Conservation (phyloP, 2,113 vertebrate species). For the Anolis sagrei region DNA sequence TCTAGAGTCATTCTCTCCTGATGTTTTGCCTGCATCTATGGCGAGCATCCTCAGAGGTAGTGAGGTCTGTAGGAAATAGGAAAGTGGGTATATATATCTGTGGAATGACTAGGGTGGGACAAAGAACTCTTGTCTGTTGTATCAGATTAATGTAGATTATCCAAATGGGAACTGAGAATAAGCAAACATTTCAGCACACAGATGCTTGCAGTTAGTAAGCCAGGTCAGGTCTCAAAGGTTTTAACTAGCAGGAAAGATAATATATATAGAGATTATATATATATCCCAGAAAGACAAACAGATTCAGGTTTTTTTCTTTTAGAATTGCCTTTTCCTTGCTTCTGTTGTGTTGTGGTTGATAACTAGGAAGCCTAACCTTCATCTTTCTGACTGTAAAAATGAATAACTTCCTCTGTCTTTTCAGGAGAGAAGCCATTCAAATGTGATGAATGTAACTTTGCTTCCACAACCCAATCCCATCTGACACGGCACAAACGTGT, state of each 20-base stretch:
- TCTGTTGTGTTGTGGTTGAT: background rate
- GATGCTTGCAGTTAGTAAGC: background rate
- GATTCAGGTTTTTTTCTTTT: background rate
- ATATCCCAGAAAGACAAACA: background rate
- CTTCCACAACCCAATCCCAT: slow-evolving; percentile 97
- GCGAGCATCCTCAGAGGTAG: no score
- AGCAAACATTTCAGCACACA: background rate
- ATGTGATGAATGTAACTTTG: slow-evolving; percentile 96
- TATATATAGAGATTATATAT: no score
- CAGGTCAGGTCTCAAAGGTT: background rate
- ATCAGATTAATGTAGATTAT: background rate
- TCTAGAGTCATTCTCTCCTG: no score
- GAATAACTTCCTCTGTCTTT: slow-evolving; percentile 33
- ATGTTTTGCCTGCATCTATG: no score
- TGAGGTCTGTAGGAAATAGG: no score
- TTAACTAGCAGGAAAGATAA: background rate
- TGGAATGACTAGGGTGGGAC: no score
- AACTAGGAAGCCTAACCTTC: slow-evolving; percentile 37
- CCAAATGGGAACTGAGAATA: background rate
- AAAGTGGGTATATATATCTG: no score
- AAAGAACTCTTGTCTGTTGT: no score
- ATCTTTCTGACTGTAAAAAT: slow-evolving; percentile 37
- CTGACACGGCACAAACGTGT: slow-evolving; percentile 97
- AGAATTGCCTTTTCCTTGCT: slow-evolving; percentile 35
- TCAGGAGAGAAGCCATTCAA: slow-evolving; percentile 97